These are phyloP conservation scores for Percopsis transmontana DNA, from an alignment of 2,113 vertebrate genomes.

Conservation along the genomic window DNA sequence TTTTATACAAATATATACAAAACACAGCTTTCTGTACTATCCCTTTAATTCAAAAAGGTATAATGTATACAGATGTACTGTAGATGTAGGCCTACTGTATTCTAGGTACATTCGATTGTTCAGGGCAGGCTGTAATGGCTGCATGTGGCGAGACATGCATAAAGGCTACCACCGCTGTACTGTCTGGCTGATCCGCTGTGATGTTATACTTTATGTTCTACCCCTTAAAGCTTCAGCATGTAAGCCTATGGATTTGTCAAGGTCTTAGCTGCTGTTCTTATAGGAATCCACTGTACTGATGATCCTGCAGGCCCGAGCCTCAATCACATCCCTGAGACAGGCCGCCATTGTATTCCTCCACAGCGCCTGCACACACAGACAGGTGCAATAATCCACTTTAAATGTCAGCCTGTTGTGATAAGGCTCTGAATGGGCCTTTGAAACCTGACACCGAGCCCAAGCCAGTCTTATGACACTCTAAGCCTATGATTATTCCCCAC, in stretches of 20 bases:
- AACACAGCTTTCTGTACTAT: too few relatives aligned
- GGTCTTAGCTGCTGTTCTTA: slow-evolving; percentile 38
- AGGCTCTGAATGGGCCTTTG: slow-evolving; percentile 49
- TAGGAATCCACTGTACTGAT: slow-evolving; percentile 31
- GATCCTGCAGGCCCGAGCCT: neutral
- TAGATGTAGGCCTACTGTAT: too few relatives aligned
- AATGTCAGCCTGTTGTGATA: slow-evolving; percentile 39
- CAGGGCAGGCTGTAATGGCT: slow-evolving; percentile 10
- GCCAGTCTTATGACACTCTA: neutral
- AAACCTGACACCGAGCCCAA: slow-evolving; percentile 25
- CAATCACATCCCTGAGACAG: neutral
- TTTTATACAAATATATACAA: too few relatives aligned
- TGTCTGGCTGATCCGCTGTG: slow-evolving; percentile 13
- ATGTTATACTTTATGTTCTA: slow-evolving; percentile 28
- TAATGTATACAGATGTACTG: too few relatives aligned
- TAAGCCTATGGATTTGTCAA: slow-evolving; percentile 54
- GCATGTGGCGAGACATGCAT: slow-evolving; percentile 12
- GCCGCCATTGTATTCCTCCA: slow-evolving; percentile 26
- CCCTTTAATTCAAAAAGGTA: too few relatives aligned
- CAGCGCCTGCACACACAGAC: slow-evolving; percentile 33
- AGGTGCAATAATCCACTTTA: slow-evolving; percentile 64
- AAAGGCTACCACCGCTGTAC: slow-evolving; percentile 7
- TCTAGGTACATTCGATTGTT: too few relatives aligned
- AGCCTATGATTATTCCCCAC: slow-evolving; percentile 24
- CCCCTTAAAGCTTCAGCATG: slow-evolving; percentile 42